Evolutionary conservation across 2,888 invertebrate species (phyloP), one percentile per base, ranked within the genome.

Genomic region (Philopedon plagiatum): DNA sequence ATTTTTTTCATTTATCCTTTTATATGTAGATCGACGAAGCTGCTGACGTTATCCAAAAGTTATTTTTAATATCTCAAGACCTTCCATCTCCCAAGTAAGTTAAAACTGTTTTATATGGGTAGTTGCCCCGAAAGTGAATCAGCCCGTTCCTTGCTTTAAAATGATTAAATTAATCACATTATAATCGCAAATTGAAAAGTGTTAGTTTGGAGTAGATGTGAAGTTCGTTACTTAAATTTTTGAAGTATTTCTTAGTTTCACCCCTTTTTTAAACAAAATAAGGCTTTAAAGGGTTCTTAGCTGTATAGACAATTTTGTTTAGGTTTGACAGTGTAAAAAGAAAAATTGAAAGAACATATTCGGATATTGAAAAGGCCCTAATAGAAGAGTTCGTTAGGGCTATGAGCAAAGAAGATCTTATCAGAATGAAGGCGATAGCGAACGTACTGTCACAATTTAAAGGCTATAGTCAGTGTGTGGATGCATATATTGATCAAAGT

Each of bases 11-110:
- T 19, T 44, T 44, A 44, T 44, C 2, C 44, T 51, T 74, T 54
- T 64, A 41, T 60, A 56, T 66, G 46, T 71, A 95, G 94, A 87
- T 99, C 37, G 93, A 95, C 83, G 95, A 98, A 87, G 97, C 98
- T 18, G 99, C 99, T 8, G 98, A 99, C 87, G 93, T 99, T 3
- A 98, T 99, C 78, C 97, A 99, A 85, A 99, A 99, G 84, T 87
- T 99, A 0, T 94, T 97, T 83, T 91, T 97, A 18, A 97, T 99
- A 78, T 94, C 98, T 0, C 97, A 98, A 88, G 99, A 99, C 86
- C 86, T 98, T 44, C 97, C 97, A 0, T 89, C 91, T 0, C 93
- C 93, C 71, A 95, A 94, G 90, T 90, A 85, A 83, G 84, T 78
- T n/a, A n/a, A n/a, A n/a, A n/a, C n/a, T n/a, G n/a, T n/a, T n/a